These are phyloP conservation scores for Deroptyus accipitrinus DNA, from an alignment of 2,113 vertebrate species.

Conservation along the genomic window DNA sequence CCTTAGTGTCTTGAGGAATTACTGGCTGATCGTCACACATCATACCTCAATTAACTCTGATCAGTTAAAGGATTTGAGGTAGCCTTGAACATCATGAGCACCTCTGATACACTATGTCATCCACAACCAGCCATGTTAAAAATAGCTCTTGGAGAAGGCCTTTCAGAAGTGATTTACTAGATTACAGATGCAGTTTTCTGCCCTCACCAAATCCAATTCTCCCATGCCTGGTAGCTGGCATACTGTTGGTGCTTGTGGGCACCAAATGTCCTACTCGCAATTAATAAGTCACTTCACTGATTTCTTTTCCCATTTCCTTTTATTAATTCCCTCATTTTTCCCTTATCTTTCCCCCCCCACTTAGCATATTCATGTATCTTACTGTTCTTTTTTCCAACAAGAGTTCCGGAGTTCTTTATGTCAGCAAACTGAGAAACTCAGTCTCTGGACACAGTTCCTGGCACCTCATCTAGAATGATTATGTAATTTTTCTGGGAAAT, in stretches of 20 bases:
- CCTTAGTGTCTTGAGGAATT: not conserved
- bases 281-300: not conserved
- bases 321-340: not conserved
- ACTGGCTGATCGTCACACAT: not conserved
- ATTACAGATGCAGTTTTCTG: not conserved
- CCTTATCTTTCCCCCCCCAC: not conserved
- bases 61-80: not conserved
- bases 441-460: not conserved
- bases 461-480: not conserved
- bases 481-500: not conserved
- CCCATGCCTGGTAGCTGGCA: not conserved
- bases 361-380: not conserved
- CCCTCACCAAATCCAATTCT: not conserved
- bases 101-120: not conserved
- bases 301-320: not conserved
- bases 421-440: not conserved
- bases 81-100: not conserved
- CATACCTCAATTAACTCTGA: not conserved
- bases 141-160: not conserved
- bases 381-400: not conserved
- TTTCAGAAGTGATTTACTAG: not conserved
- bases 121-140: not conserved
- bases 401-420: not conserved
- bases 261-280: not conserved
- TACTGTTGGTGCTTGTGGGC: not conserved